Base-by-base conservation (phyloP, 2,888 invertebrate genomes). In the Cartodere bifasciata region DNA sequence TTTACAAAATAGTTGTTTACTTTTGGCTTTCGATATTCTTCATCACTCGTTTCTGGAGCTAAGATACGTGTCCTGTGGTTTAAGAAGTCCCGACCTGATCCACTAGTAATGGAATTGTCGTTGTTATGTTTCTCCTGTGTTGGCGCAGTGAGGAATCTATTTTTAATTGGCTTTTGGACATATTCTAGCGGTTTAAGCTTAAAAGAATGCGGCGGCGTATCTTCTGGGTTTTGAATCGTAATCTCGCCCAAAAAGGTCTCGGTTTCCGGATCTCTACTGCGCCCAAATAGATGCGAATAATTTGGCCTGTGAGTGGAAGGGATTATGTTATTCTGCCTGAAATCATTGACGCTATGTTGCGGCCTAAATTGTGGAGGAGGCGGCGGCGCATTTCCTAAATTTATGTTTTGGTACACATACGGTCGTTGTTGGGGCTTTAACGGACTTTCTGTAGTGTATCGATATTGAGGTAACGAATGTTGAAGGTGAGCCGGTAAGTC, bases 201-300 rank as follows among this genome's bases (percentile, higher is more conserved):
- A 17, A 44, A 41, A 17, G 44, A 40, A 16, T 41, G 46, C 34
- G 47, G 46, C 37, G 44, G 48, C 4, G 47, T 45, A n/a, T 55
- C 70, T n/a, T 70, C 69, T 10, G 71, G 70, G 52, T 69, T 71
- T 45, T 72, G 69, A 34, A 72, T 58, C 11, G 72, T 72, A 25
- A 72, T 70, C 59, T 73, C 69, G 5, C 72, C 72, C 34, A 73
- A 54, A 52, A 72, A 72, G 22, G 70, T 69, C 60, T 72, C 72
- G 13, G 68, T 68, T 49, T 70, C 68, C 3, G 71, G 71, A 45
- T 70, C 65, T 47, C 68, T 66, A 47, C 66, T 68, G 46, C 69
- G 70, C 42, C 50, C 37, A 29, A 70, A 68, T 45, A 68, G 63
- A 37, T 69, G 61, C 2, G 61, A 55, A 35, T 63, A 60, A 40